Conservation (phyloP, 2,888 invertebrate species). For the Patella depressa region DNA sequence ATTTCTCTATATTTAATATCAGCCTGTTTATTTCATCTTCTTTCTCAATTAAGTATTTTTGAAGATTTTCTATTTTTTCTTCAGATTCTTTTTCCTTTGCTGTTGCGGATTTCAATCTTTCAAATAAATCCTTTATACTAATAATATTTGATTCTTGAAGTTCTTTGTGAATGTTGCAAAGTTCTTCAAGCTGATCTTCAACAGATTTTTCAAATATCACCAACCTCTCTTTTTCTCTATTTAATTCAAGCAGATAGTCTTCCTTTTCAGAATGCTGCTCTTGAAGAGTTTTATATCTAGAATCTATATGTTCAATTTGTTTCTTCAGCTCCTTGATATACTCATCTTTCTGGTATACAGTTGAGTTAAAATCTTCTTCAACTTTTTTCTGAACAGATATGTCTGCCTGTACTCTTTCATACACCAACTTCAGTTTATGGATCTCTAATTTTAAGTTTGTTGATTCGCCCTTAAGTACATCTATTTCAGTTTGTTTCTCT, state of each 20-base stretch:
- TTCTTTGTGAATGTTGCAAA: background rate
- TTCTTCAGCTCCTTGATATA: conserved; percentile 26
- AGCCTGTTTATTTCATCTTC: conserved; percentile 32
- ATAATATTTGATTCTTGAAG: background rate
- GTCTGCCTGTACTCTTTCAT: conserved; percentile 34
- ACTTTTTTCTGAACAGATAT: conserved; percentile 15
- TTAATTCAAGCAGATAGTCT: conserved; percentile 11
- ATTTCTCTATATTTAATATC: conserved; percentile 23
- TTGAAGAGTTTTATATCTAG: conserved; percentile 13
- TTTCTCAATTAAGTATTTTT: conserved; percentile 30
- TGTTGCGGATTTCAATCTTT: background rate
- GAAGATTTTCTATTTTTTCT: conserved; percentile 15
- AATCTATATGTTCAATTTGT: conserved; percentile 27
- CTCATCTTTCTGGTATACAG: conserved; percentile 21
- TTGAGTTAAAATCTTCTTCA: background rate
- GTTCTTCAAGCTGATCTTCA: background rate
- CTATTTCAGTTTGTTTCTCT: conserved; percentile 34
- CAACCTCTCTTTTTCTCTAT: conserved; percentile 20
- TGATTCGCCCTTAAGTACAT: conserved; percentile 32
- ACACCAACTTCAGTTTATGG: conserved; percentile 11
- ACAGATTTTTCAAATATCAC: background rate
- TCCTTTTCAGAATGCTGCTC: conserved; percentile 23
- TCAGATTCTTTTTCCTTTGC: conserved; percentile 18
- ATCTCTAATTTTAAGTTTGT: conserved; percentile 2
- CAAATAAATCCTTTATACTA: background rate